phyloP scores from a whole-genome alignment of 2,888 invertebrate genomes.

The Sylvicola fuscatus region DNA sequence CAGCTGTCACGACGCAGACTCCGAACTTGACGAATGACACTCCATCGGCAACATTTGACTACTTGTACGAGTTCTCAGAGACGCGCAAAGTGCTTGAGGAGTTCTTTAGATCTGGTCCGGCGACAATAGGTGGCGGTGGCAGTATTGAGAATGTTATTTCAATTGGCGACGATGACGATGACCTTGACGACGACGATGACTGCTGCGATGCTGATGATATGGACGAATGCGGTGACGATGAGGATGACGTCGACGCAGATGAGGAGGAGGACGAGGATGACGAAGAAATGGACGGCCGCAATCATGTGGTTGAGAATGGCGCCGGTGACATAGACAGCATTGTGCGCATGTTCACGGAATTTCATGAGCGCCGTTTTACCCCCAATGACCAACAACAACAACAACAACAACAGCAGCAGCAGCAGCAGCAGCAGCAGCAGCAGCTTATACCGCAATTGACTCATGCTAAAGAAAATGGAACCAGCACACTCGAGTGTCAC shows the following conservation, averaged over 20 bases:
- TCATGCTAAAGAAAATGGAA: neutral
- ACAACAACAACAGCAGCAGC: constrained; percentile 4
- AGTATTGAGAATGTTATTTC: constrained; percentile 23
- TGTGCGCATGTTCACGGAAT: neutral
- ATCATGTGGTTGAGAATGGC: neutral
- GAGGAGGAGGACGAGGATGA: neutral
- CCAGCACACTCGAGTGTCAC: constrained; percentile 14
- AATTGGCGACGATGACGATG: constrained; percentile 31
- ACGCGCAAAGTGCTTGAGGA: constrained; percentile 81
- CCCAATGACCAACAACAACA: no score
- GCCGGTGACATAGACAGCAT: neutral
- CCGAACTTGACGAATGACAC: constrained; percentile 3
- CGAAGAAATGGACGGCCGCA: neutral
- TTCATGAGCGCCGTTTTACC: no score
- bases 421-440: constrained; percentile 3
- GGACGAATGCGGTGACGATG: no score
- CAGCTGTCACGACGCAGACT: no score
- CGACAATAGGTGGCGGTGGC: constrained; percentile 30
- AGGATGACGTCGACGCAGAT: neutral
- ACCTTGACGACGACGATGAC: constrained; percentile 14
- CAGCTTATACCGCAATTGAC: neutral
- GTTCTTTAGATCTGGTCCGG: constrained; percentile 61
- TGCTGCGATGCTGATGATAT: constrained; percentile 9
- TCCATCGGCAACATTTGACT: constrained; percentile 53
- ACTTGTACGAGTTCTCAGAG: constrained; percentile 81